phyloP scores from a whole-genome alignment of 2,797 vertebrate genomes.

The Crocodylus rhombifer region DNA sequence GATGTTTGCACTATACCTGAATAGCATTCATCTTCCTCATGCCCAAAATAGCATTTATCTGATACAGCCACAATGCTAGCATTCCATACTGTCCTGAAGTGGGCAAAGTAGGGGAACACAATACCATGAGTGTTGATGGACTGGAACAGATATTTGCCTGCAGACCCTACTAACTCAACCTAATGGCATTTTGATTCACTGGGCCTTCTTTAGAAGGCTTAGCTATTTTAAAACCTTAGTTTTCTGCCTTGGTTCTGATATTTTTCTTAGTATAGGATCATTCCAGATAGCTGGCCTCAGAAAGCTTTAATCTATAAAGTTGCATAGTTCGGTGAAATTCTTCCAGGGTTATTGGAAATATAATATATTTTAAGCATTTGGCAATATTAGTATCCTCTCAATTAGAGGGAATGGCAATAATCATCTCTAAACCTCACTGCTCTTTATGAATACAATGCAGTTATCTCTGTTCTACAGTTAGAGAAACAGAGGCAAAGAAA shows the following conservation, averaged over 20 bases:
- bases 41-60: not conserved
- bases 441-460: not conserved
- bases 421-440: not conserved
- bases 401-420: not conserved
- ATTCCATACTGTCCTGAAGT: conserved; percentile 7
- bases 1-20: not conserved
- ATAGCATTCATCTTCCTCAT: not conserved
- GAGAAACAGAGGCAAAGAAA: not conserved
- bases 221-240: not conserved
- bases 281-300: not conserved
- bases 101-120: not conserved
- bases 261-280: not conserved
- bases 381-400: not conserved
- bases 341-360: not conserved
- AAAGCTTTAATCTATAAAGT: too few species aligned
- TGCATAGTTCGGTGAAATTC: not conserved
- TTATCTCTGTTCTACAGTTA: not conserved
- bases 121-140: not conserved
- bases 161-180: not conserved
- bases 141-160: not conserved
- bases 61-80: not conserved
- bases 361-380: not conserved
- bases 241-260: not conserved
- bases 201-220: not conserved
- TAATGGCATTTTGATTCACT: not conserved